phyloP scores from a whole-genome alignment of 2,113 vertebrate species.

The Megalops atlanticus region DNA sequence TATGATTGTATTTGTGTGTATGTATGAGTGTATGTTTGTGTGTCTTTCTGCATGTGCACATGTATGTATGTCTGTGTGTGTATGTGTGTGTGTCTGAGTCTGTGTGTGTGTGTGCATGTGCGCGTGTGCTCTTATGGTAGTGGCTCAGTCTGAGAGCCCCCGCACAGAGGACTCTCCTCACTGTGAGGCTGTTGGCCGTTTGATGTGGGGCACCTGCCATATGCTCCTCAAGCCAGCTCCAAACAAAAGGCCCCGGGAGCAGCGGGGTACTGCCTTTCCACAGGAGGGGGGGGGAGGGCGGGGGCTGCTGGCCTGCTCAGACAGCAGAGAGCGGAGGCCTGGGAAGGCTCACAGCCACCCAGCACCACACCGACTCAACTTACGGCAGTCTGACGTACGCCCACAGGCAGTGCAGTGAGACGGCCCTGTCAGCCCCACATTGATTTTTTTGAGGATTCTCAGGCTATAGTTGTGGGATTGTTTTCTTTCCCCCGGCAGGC shows the following conservation, averaged over 20 bases:
- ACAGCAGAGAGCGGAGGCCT: too few species aligned
- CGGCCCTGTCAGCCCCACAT: background rate
- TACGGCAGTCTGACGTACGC: background rate
- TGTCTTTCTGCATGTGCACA: too few species aligned
- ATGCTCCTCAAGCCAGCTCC: constrained; percentile 63
- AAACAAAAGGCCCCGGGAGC: constrained; percentile 71
- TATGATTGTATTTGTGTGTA: background rate
- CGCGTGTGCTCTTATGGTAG: background rate
- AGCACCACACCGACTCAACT: background rate
- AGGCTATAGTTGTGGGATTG: background rate
- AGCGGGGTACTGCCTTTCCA: constrained; percentile 44
- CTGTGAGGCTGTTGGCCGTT: constrained; percentile 45
- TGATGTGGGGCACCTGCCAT: constrained; percentile 74
- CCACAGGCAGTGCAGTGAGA: background rate
- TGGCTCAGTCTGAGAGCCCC: constrained; percentile 23
- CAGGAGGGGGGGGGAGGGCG: constrained; percentile 39
- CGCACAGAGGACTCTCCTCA: background rate
- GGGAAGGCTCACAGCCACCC: too few species aligned
- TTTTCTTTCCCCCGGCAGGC: background rate
- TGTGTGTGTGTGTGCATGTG: background rate
- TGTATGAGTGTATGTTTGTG: background rate
- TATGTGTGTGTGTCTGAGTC: background rate
- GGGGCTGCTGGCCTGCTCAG: background rate
- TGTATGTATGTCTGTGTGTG: background rate
- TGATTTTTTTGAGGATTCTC: background rate